Evolutionary conservation across 1,140 invertebrate genomes (phyloP).

Genomic region (Pygmarrhopalites habei): DNA sequence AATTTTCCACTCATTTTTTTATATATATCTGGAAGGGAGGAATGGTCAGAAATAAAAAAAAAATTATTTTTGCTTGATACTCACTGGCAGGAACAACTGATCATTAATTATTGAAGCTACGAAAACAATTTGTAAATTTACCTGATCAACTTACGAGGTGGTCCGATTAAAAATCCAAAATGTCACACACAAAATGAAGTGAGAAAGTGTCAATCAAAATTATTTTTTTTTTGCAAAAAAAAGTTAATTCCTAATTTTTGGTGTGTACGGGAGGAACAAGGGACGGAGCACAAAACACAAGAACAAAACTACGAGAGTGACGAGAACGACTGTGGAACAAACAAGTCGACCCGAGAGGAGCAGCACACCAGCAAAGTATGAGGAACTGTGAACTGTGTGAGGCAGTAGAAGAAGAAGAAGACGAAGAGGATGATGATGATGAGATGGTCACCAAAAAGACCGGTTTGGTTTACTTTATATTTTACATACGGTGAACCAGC

Average conservation of each 20-base stretch:
- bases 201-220: neutral
- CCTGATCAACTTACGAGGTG: too few species aligned
- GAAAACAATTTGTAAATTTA: too few species aligned
- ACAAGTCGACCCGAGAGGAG: neutral
- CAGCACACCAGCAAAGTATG: neutral
- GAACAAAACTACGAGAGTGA: neutral
- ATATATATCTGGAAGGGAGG: neutral
- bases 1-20: constrained; percentile 30
- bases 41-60: neutral
- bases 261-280: neutral
- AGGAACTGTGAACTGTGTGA: neutral
- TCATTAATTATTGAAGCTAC: neutral
- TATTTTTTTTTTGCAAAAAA: neutral
- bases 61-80: neutral
- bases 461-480: constrained; percentile 1
- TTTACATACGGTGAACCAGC: neutral
- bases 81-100: neutral
- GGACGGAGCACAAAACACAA: neutral
- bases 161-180: too few species aligned
- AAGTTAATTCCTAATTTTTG: neutral
- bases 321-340: neutral
- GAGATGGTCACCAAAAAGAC: constrained; percentile 1
- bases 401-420: neutral
- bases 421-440: neutral
- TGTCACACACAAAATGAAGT: neutral